Base-by-base conservation (phyloP, 2,888 invertebrate genomes). In the Dichetophora obliterata region DNA sequence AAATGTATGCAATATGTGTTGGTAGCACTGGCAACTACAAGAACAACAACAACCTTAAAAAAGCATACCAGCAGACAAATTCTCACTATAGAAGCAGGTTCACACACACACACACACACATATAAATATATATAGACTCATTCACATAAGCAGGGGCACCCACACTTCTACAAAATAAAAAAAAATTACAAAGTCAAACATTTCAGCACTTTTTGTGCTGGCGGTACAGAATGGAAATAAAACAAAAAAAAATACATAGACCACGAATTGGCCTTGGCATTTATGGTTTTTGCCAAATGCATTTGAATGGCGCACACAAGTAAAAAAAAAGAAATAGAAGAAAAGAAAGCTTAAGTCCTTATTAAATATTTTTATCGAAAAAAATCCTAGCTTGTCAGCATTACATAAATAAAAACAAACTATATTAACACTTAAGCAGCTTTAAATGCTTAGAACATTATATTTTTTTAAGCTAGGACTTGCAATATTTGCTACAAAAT, bases 11-110 rank as follows among this genome's bases (percentile, higher is more conserved):
- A 37, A 71, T 54, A 70, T 78, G 79, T 69, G 79, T 69, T 59
- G 74, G 78, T 75, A 68, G 75, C 78, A 75, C 72, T 76, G 75
- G 79, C 73, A 76, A 77, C 69, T 61, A 69, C 70, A 63, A 31
- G 24, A 34, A 59, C 63, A 69, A 57, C 65, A 22, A 66, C 37
- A 59, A 19, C 59, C 16, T 27, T 31, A 19, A 24, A 24, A 27
- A 27, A 4, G 34, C 43, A 48, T 48, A 43, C 43, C 43, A n/a
- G 16, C 19, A 31, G 59, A 59, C 59, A 59, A 16, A 59, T 14
- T 14, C 19, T 27, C 14, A 19, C 14, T 31, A n/a, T n/a, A 59
- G 11, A n/a, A 22, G 27, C 59, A 59, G 27, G 11, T 24, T 9
- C 59, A 59, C 27, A 59, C 59, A 43, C 24, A 68, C 68, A 16